These are phyloP conservation scores for Bruchidius siliquastri DNA, from an alignment of 2,888 invertebrate species.

Conservation along the genomic window DNA sequence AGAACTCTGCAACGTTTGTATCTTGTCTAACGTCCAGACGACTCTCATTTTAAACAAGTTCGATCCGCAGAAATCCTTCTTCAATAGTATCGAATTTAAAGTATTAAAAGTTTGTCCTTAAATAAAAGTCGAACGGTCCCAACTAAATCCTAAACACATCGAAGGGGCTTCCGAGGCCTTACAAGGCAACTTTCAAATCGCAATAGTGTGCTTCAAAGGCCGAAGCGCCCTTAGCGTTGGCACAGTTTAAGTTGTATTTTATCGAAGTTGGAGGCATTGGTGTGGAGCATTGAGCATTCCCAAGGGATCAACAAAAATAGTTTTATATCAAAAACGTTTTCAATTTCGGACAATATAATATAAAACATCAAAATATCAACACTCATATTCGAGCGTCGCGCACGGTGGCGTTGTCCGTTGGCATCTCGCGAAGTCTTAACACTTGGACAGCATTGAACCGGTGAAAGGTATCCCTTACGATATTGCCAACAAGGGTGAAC, in stretches of 20 bases:
- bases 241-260: background rate
- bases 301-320: too few relatives aligned
- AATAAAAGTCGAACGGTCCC: slow-evolving; percentile 6
- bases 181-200: slow-evolving; percentile 3
- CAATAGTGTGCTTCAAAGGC: background rate
- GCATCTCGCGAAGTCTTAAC: too few relatives aligned
- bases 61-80: background rate
- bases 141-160: slow-evolving; percentile 5
- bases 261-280: background rate
- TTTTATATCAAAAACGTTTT: too few relatives aligned
- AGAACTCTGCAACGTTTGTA: background rate
- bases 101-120: slow-evolving; percentile 3
- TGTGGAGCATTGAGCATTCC: background rate
- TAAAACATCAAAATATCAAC: too few relatives aligned
- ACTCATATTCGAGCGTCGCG: too few relatives aligned
- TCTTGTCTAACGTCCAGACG: background rate
- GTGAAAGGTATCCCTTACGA: too few relatives aligned
- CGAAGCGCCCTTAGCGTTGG: background rate
- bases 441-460: too few relatives aligned
- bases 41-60: slow-evolving; percentile 1
- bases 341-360: too few relatives aligned
- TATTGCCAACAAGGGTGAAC: too few relatives aligned
- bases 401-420: too few relatives aligned
- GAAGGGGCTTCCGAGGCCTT: slow-evolving; percentile 1
- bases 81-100: slow-evolving; percentile 2